Percentiles rank a stretch among this genome's conserved stretches.
Evolutionary conservation across 2,797 vertebrate species (phyloP).

Genomic region (Perodicticus potto): DNA sequence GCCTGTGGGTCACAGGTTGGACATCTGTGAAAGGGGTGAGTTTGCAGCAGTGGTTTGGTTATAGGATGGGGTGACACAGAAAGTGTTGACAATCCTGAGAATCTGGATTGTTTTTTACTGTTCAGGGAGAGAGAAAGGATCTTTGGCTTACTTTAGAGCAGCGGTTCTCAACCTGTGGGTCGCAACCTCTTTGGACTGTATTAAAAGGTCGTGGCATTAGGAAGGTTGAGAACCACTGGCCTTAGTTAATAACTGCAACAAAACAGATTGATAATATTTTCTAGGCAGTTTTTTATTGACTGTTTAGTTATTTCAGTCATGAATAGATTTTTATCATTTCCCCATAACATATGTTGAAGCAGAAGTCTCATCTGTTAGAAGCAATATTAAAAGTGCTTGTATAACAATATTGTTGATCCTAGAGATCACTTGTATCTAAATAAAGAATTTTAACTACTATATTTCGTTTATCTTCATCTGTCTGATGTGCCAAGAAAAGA

Average conservation of each 20-base stretch:
- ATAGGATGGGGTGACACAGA: background rate
- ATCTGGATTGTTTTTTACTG: background rate
- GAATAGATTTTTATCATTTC: constrained; percentile 61
- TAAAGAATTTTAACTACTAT: constrained; percentile 60
- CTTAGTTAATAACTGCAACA: background rate
- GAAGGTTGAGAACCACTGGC: no score
- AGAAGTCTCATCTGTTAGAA: constrained; percentile 74
- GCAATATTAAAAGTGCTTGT: constrained; percentile 74
- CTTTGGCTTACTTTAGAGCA: background rate
- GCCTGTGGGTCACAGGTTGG: no score
- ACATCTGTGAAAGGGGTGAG: background rate
- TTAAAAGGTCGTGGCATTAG: no score
- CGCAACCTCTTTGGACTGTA: no score
- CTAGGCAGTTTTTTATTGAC: constrained; percentile 65
- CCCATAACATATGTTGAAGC: constrained; percentile 74
- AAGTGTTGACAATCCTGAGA: background rate
- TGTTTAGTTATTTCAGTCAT: constrained; percentile 73
- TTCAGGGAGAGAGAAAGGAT: background rate
- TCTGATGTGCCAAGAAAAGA: constrained; percentile 50
- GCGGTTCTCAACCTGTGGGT: no score
- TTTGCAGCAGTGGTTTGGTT: background rate
- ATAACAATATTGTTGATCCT: constrained; percentile 65
- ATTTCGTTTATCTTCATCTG: constrained; percentile 75
- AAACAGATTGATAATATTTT: constrained; percentile 59
- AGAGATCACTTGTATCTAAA: constrained; percentile 68